These are phyloP conservation scores for Poeciliopsis turneri DNA, from an alignment of 2,797 vertebrate species.

Conservation along the genomic window DNA sequence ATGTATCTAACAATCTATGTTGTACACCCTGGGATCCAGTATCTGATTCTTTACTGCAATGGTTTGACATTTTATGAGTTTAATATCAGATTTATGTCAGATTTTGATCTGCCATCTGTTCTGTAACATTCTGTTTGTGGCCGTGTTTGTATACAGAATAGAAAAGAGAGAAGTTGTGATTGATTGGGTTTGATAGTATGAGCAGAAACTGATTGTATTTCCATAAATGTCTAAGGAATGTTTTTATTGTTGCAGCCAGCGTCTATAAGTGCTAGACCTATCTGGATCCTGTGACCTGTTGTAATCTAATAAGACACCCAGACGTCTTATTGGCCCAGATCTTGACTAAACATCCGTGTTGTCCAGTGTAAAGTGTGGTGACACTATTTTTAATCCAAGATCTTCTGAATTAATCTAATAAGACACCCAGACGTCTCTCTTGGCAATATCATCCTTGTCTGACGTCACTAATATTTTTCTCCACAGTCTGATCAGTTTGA, in stretches of 20 bases:
- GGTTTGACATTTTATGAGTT: background rate
- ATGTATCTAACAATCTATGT: background rate
- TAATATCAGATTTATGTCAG: background rate
- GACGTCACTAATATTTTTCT: background rate
- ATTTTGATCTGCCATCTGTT: background rate
- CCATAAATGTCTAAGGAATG: background rate
- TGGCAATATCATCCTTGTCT: background rate
- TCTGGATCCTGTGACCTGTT: background rate
- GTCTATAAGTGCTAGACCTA: background rate
- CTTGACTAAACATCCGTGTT: conserved; percentile 61
- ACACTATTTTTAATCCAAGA: conserved; percentile 61
- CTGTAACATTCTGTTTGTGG: background rate
- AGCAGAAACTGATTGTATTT: background rate
- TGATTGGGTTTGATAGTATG: background rate
- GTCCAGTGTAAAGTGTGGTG: conserved; percentile 63
- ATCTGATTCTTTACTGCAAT: background rate
- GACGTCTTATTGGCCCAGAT: conserved; percentile 3
- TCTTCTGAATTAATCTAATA: conserved; percentile 55
- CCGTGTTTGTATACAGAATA: background rate
- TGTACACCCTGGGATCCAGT: background rate
- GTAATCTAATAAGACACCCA: background rate
- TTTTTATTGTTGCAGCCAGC: background rate
- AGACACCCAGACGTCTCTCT: too few relatives aligned
- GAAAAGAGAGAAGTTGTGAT: background rate
- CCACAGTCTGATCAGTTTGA: background rate